phyloP scores from a whole-genome alignment of 2,113 vertebrate species.

The Vidua chalybeata region DNA sequence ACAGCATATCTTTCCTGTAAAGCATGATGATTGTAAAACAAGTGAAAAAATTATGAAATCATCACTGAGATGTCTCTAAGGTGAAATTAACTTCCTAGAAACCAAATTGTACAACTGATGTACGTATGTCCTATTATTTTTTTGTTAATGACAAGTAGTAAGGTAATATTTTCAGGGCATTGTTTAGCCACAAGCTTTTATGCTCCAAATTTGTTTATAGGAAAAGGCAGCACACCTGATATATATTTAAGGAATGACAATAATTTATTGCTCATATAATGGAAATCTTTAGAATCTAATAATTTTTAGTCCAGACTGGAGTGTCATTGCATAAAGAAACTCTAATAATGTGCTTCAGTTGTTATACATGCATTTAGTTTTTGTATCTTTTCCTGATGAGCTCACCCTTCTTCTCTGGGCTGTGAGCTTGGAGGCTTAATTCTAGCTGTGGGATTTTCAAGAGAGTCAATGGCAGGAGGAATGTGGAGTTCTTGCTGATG shows the following conservation, averaged over 20 bases:
- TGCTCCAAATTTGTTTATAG: background rate
- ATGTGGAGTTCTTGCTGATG: background rate
- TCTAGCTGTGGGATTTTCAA: background rate
- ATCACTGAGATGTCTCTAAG: background rate
- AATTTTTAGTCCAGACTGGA: background rate
- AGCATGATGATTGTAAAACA: background rate
- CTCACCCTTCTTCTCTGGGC: background rate
- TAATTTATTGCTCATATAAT: background rate
- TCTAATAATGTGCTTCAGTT: background rate
- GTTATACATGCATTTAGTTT: background rate
- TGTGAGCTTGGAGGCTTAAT: background rate
- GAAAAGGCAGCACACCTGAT: background rate
- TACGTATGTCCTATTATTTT: accelerated
- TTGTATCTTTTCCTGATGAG: background rate
- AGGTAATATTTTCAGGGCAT: background rate
- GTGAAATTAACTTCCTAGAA: background rate
- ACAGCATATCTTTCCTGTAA: background rate
- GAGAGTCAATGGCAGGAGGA: background rate
- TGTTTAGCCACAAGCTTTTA: background rate
- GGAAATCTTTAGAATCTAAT: background rate
- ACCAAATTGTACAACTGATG: background rate
- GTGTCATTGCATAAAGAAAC: background rate
- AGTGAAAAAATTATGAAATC: background rate
- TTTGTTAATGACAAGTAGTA: background rate
- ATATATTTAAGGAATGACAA: background rate